Evolutionary conservation across 2,888 invertebrate genomes (phyloP).

Genomic region (Drosophila differens): DNA sequence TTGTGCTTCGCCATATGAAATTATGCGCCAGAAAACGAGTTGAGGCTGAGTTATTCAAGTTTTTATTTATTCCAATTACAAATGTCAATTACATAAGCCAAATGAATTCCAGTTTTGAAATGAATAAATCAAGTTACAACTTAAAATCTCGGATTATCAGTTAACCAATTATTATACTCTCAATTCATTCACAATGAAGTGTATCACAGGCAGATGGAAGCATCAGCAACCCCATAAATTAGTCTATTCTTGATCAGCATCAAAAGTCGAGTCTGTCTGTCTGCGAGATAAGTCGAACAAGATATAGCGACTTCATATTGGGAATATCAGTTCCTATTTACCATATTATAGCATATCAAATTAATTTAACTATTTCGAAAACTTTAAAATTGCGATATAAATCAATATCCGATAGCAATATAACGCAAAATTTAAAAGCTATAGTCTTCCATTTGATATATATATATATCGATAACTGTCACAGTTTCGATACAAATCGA

Average conservation of each 20-base stretch:
- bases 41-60: slow-evolving; percentile 7
- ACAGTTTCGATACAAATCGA: too few species aligned
- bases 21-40: slow-evolving; percentile 2
- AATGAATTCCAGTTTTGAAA: neutral
- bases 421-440: too few species aligned
- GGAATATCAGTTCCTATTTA: neutral
- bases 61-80: neutral
- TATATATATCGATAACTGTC: too few species aligned
- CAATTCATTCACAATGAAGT: neutral
- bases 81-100: slow-evolving; percentile 20
- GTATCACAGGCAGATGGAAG: neutral
- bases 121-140: neutral
- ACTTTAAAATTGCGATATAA: too few species aligned
- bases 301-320: neutral
- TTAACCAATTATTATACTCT: neutral
- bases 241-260: neutral
- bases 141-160: neutral
- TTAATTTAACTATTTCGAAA: neutral
- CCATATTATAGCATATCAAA: neutral
- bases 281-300: neutral
- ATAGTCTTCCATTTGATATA: too few species aligned
- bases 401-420: too few species aligned
- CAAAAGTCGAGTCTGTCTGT: neutral
- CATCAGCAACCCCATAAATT: neutral
- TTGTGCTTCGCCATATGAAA: slow-evolving; percentile 6